Conservation (phyloP, 2,888 invertebrate species). For the Macropis europaea region DNA sequence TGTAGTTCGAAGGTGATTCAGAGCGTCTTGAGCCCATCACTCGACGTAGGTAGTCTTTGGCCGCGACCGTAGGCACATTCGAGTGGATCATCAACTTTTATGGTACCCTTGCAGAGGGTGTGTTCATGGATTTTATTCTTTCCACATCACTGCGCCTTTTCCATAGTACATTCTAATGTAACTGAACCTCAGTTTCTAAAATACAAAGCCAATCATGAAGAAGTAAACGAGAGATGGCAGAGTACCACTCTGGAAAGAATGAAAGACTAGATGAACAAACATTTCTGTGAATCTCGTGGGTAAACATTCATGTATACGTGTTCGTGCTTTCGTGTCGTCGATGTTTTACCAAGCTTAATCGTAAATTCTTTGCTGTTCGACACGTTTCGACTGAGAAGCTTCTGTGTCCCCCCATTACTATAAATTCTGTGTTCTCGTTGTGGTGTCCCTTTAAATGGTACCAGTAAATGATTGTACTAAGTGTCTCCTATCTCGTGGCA, state of each 20-base stretch:
- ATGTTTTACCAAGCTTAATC: slow-evolving; percentile 45
- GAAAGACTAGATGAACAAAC: slow-evolving; percentile 4
- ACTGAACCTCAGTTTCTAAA: too few relatives aligned
- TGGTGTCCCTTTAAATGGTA: slow-evolving; percentile 12
- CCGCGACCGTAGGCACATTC: slow-evolving; percentile 71
- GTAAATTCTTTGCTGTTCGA: slow-evolving; percentile 1
- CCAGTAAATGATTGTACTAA: slow-evolving; percentile 29
- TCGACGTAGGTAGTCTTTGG: slow-evolving; percentile 59
- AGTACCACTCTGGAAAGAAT: not conserved
- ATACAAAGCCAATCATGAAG: too few relatives aligned
- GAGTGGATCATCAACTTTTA: slow-evolving; percentile 15
- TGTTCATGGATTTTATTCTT: slow-evolving; percentile 3
- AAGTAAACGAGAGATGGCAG: not conserved
- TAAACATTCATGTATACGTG: slow-evolving; percentile 33
- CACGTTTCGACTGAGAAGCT: slow-evolving; percentile 24
- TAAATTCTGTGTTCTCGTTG: slow-evolving; percentile 12
- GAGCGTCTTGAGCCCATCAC: slow-evolving; percentile 25
- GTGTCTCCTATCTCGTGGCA: slow-evolving; percentile 33
- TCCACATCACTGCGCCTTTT: not conserved
- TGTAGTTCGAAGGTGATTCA: slow-evolving; percentile 20
- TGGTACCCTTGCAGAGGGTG: slow-evolving; percentile 5
- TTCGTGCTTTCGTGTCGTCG: slow-evolving; percentile 36
- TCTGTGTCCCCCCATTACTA: slow-evolving; percentile 15
- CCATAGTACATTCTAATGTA: too few relatives aligned
- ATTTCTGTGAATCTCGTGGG: slow-evolving; percentile 17